Evolutionary conservation across 1,140 invertebrate genomes (phyloP).

Genomic region (Limonius californicus): DNA sequence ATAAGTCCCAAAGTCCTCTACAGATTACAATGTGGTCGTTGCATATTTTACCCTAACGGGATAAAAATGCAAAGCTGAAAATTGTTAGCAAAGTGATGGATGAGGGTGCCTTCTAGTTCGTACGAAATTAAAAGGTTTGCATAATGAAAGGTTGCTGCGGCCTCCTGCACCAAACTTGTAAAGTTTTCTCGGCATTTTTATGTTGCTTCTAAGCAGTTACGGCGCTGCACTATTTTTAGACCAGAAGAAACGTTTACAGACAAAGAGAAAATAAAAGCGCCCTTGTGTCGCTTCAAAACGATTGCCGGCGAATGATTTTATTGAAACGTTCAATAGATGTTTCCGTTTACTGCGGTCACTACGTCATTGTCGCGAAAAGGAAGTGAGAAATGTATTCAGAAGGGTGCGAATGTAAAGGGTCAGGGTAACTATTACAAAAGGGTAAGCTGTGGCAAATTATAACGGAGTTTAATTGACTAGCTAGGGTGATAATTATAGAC

Average conservation of each 20-base stretch:
- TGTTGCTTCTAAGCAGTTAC: too few relatives aligned
- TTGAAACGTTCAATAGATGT: not conserved
- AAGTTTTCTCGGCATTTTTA: too few relatives aligned
- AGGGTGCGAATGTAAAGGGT: conserved; percentile 19
- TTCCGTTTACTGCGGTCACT: not conserved
- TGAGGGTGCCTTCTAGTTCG: conserved; percentile 1
- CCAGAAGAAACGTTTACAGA: too few relatives aligned
- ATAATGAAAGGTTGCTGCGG: not conserved
- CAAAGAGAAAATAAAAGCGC: too few relatives aligned
- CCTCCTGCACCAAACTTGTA: too few relatives aligned
- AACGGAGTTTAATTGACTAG: conserved; percentile 25
- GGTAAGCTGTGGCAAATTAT: conserved; percentile 17
- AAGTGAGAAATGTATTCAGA: not conserved
- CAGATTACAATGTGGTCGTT: not conserved
- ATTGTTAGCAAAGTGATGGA: conserved; percentile 24
- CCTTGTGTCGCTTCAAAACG: too few relatives aligned
- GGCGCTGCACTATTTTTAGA: too few relatives aligned
- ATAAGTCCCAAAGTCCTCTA: not conserved
- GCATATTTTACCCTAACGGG: conserved; percentile 19
- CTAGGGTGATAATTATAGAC: conserved; percentile 29
- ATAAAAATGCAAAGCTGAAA: conserved; percentile 33
- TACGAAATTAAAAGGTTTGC: not conserved
- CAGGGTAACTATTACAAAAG: not conserved
- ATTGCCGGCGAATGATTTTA: not conserved
- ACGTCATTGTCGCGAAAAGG: not conserved